Evolutionary conservation across 1,140 invertebrate genomes (phyloP), one percentile per base, ranked within the genome.

Genomic region (Linepithema humile): DNA sequence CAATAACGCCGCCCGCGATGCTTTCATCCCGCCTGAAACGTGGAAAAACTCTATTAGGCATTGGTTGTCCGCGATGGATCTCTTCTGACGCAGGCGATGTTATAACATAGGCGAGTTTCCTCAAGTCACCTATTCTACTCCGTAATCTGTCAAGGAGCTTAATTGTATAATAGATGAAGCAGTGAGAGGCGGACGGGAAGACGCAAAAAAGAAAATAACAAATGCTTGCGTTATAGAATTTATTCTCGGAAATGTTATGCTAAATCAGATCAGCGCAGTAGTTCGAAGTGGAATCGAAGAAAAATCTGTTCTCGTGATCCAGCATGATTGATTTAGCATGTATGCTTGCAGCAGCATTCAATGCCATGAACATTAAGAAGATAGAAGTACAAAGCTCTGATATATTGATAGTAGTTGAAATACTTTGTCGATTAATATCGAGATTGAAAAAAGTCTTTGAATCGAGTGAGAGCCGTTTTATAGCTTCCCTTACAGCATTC

Each of bases 1-100:
- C 38, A 60, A 73, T 74, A 73, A 74, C 38, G 26, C 23, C 26
- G 23, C 17, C 12, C 70, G 35, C 29, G 32, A 67, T 55, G 69
- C 48, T 78, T 78, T 69, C 35, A 40, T 6, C 26, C 45, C 57
- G 5, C 48, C 12, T 45, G 4, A 20, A 23, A 69, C 23, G 29
- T 10, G 20, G 48, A 10, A 55, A 80, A 70, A n/a, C 12, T 40
- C 9, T 26, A 69, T 78, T 80, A 70, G n/a, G 23, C 62, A 53
- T 55, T 69, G 32, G 70, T 69, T 20, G 29, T 10, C 7, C 45
- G 4, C 23, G 23, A 26, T 5, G 48, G n/a, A 55, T 35, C 40
- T 69, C 26, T 40, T 3, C 43, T 12, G 12, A 45, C 20, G 20
- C 6, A 59, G 32, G 43, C 29, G 15, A 7, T 32, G 57, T 32